Conservation (phyloP, 2,888 invertebrate genomes). For the Nephrocerus scutellatus region DNA sequence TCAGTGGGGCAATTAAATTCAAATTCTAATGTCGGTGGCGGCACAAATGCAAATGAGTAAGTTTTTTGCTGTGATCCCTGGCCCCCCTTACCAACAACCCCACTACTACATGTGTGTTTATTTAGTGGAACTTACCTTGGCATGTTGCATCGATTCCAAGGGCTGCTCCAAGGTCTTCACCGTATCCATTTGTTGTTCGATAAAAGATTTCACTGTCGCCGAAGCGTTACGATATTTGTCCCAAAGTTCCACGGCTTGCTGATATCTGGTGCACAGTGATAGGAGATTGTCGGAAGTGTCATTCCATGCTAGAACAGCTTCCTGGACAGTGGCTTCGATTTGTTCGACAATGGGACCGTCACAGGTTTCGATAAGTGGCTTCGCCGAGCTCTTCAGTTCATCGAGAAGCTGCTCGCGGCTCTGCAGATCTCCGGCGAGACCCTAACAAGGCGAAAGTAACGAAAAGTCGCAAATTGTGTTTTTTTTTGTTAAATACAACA, state of each 20-base stretch:
- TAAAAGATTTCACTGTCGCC: conserved; percentile 66
- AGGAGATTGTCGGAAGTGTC: conserved; percentile 71
- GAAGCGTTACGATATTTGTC: conserved; percentile 72
- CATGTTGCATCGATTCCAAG: conserved; percentile 59
- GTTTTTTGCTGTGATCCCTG: too few relatives aligned
- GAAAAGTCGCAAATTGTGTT: too few relatives aligned
- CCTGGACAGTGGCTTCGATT: conserved; percentile 68
- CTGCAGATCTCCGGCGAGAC: conserved; percentile 67
- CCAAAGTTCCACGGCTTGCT: conserved; percentile 76
- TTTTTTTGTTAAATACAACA: too few relatives aligned
- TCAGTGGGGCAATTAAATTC: too few relatives aligned
- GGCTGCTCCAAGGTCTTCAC: conserved; percentile 62
- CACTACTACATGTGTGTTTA: conserved; percentile 2
- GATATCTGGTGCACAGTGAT: conserved; percentile 68
- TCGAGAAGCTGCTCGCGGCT: conserved; percentile 67
- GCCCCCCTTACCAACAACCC: too few relatives aligned
- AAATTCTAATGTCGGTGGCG: too few relatives aligned
- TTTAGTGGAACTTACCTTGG: conserved; percentile 56
- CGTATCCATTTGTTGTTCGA: conserved; percentile 67
- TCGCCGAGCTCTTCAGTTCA: conserved; percentile 63
- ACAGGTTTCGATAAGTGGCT: conserved; percentile 63
- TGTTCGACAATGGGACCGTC: conserved; percentile 64
- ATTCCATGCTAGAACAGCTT: conserved; percentile 72
- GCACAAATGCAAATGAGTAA: too few relatives aligned
- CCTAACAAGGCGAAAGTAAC: conserved; percentile 49